Percentiles rank a stretch among this genome's conserved stretches.
phyloP scores from a whole-genome alignment of 2,797 vertebrate genomes.

The Mormyrops attenuatus region DNA sequence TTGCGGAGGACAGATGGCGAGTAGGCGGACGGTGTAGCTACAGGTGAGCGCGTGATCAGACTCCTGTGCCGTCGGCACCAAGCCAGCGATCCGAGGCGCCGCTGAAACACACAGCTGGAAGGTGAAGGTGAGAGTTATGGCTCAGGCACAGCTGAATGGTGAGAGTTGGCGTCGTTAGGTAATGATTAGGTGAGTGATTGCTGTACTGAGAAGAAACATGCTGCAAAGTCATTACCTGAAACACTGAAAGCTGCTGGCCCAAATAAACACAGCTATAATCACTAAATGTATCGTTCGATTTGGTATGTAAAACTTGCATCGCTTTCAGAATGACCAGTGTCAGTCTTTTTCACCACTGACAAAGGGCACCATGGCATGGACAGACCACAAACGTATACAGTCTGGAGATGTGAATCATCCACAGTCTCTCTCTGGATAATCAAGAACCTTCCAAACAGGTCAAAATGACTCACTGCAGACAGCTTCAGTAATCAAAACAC shows the following conservation, averaged over 20 bases:
- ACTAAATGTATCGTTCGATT: not conserved
- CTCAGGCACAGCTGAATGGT: not conserved
- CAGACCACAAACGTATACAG: not conserved
- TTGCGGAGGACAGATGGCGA: not conserved
- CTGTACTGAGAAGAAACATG: not conserved
- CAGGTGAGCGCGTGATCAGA: not conserved
- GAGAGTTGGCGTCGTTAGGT: not conserved
- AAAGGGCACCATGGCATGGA: not conserved
- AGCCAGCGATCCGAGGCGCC: not conserved
- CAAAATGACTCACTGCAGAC: not conserved
- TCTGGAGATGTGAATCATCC: not conserved
- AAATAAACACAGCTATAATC: not conserved
- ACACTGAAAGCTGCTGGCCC: not conserved
- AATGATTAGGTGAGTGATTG: not conserved
- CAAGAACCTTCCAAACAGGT: not conserved
- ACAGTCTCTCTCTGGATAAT: not conserved
- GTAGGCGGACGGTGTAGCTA: not conserved
- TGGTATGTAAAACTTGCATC: not conserved
- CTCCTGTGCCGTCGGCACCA: not conserved
- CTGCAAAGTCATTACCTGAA: not conserved
- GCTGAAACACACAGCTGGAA: not conserved
- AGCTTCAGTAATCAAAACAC: not conserved
- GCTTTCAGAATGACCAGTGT: not conserved
- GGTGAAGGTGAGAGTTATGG: not conserved
- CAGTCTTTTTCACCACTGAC: not conserved